Conservation (phyloP, 2,797 vertebrate genomes). For the Poeciliopsis presidionis region DNA sequence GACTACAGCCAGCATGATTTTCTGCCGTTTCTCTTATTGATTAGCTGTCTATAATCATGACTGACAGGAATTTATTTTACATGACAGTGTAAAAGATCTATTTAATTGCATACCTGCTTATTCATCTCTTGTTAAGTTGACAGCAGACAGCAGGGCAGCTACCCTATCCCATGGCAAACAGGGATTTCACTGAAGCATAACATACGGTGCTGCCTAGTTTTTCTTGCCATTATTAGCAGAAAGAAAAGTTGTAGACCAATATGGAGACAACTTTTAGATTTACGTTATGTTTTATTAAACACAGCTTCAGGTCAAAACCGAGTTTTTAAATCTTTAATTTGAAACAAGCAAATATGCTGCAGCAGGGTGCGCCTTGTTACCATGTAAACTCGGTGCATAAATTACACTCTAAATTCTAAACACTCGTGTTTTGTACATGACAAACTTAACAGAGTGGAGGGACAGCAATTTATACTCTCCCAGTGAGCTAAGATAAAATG, state of each 20-base stretch:
- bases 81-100: not conserved
- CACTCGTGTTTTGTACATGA: not conserved
- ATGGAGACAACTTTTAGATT: not conserved
- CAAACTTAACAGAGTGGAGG: not conserved
- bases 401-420: not conserved
- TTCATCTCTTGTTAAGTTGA: not conserved
- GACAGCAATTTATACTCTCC: not conserved
- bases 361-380: not conserved
- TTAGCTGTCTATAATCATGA: not conserved
- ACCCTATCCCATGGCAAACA: not conserved
- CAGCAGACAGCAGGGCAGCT: not conserved
- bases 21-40: not conserved
- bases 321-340: conserved; percentile 1
- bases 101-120: not conserved
- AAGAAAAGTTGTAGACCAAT: not conserved
- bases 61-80: not conserved
- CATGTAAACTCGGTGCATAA: not conserved
- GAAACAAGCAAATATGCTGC: not conserved
- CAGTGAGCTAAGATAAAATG: not conserved
- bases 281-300: conserved; percentile 12
- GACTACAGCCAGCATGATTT: not conserved
- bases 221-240: not conserved
- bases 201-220: not conserved
- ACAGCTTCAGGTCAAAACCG: not conserved
- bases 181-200: not conserved